phyloP scores from a whole-genome alignment of 2,113 vertebrate species.

The Notiomystis cincta region DNA sequence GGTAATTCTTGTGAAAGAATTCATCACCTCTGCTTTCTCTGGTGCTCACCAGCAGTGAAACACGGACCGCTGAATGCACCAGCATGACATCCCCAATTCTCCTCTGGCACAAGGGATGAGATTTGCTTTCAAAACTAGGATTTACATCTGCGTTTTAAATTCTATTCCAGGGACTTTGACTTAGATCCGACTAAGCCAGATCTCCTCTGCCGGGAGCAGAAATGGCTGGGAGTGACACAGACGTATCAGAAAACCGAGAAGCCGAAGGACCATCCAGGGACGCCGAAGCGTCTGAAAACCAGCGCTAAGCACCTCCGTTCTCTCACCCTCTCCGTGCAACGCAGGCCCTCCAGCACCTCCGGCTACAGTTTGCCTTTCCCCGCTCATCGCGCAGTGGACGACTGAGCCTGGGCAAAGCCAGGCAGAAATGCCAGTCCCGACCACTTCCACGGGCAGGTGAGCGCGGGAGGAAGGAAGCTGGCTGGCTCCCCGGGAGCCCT shows the following conservation, averaged over 20 bases:
- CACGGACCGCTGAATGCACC: not conserved
- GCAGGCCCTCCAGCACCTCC: rapidly evolving
- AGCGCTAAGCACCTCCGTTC: rapidly evolving
- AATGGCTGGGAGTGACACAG: rapidly evolving
- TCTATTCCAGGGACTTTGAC: not conserved
- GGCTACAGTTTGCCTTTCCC: rapidly evolving
- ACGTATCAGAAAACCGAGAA: not conserved
- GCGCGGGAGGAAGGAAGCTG: not conserved
- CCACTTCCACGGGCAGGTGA: rapidly evolving
- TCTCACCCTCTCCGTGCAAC: rapidly evolving
- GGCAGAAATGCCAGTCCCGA: not conserved
- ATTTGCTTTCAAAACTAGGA: not conserved
- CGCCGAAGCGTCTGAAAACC: not conserved
- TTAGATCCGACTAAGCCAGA: not conserved
- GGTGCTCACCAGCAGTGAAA: not conserved
- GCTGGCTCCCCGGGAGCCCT: rapidly evolving
- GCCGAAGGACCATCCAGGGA: not conserved
- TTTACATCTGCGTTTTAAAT: not conserved
- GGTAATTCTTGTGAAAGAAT: not conserved
- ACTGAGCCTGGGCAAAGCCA: not conserved
- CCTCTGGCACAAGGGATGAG: not conserved
- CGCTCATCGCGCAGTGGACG: rapidly evolving
- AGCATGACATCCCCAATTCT: not conserved
- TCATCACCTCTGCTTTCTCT: not conserved
- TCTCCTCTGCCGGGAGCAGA: not conserved